These are phyloP conservation scores for Akabosia matsudoensis DNA, from an alignment of 1,140 invertebrate species.

Conservation along the genomic window DNA sequence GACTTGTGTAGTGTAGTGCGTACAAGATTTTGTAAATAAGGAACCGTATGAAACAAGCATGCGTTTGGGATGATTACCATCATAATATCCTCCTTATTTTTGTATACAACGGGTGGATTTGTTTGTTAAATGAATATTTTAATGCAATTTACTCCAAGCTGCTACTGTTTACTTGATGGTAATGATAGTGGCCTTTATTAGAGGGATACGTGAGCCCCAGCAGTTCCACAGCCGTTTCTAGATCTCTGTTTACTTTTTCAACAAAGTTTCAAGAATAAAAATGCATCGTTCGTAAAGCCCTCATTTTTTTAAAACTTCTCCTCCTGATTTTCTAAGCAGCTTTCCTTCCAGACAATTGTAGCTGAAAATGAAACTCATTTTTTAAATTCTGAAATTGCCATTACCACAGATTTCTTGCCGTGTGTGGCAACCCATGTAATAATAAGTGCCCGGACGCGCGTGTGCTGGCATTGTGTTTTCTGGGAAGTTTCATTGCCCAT, in stretches of 20 bases:
- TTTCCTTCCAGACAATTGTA: background rate
- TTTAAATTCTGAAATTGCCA: background rate
- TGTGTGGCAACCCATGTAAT: background rate
- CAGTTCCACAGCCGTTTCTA: too few relatives aligned
- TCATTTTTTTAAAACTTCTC: background rate
- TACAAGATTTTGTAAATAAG: too few relatives aligned
- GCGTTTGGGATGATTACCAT: background rate
- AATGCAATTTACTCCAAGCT: background rate
- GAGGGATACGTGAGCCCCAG: too few relatives aligned
- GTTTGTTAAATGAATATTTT: background rate
- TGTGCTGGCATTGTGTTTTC: background rate
- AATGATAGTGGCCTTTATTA: too few relatives aligned
- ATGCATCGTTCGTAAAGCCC: too few relatives aligned
- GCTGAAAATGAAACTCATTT: background rate
- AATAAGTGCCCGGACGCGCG: constrained; percentile 8
- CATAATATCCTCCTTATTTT: background rate
- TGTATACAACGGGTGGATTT: background rate
- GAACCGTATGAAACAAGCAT: too few relatives aligned
- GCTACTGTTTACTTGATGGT: background rate
- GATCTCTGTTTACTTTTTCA: too few relatives aligned
- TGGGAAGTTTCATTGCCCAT: background rate
- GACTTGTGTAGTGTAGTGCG: too few relatives aligned
- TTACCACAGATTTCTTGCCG: background rate
- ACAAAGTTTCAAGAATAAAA: too few relatives aligned
- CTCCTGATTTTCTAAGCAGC: background rate